Evolutionary conservation across 2,797 vertebrate species (phyloP).

Genomic region (Sorex maritimensis): DNA sequence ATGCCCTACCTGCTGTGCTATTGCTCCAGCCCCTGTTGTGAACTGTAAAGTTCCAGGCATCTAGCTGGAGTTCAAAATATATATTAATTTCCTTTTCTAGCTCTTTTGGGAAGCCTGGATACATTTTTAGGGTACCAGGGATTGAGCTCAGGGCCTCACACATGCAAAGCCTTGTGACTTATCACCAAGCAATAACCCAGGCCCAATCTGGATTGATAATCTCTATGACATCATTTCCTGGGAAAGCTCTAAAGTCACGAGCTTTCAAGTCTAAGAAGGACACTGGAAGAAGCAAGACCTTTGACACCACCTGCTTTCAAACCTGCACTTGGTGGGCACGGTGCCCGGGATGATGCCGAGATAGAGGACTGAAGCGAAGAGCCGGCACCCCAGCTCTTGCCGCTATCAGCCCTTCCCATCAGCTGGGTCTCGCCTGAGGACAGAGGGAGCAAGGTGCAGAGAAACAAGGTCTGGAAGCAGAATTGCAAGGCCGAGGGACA

Average conservation of each 20-base stretch:
- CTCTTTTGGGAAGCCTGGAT: not conserved
- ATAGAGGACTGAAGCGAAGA: not conserved
- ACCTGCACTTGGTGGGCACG: not conserved
- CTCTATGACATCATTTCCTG: not conserved
- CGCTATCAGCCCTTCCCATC: not conserved
- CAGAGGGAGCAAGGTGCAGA: not conserved
- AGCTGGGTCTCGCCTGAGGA: not conserved
- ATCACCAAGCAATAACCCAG: too few species aligned
- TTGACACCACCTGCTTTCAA: not conserved
- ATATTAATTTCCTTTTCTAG: not conserved
- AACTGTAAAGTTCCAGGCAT: not conserved
- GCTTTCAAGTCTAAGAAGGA: not conserved
- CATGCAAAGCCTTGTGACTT: too few species aligned
- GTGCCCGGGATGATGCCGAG: not conserved
- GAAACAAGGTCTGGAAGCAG: not conserved
- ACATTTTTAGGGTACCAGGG: not conserved
- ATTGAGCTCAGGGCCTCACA: too few species aligned
- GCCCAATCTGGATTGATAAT: too few species aligned
- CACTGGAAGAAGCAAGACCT: not conserved
- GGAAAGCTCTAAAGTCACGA: constrained; percentile 18
- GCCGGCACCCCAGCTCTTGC: not conserved
- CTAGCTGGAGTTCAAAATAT: not conserved
- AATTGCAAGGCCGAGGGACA: not conserved
- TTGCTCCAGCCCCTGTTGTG: too few species aligned
- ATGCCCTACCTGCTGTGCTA: too few species aligned